Evolutionary conservation across 2,888 invertebrate species (phyloP).

Genomic region (Drosophila formosana): DNA sequence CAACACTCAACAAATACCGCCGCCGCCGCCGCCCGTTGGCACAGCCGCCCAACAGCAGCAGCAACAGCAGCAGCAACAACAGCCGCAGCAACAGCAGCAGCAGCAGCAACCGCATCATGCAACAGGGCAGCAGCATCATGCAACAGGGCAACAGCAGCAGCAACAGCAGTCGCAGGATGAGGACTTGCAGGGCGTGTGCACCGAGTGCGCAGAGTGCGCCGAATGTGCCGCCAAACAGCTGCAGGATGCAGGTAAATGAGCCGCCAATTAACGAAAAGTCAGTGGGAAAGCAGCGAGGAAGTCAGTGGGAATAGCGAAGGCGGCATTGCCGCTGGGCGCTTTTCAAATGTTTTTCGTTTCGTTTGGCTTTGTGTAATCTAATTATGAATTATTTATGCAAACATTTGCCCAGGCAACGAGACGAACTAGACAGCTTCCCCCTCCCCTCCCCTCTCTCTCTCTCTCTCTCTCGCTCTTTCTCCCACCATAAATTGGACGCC

Average conservation of each 20-base stretch:
- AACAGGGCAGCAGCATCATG: conserved; percentile 50
- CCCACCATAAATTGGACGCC: conserved; percentile 50
- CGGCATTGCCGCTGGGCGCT: conserved; percentile 17
- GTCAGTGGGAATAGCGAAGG: neutral
- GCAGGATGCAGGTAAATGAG: conserved; percentile 83
- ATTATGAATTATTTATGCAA: conserved; percentile 78
- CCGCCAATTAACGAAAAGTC: conserved; percentile 49
- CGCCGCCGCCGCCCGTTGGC: conserved; percentile 66
- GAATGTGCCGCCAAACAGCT: conserved; percentile 85
- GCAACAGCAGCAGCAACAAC: conserved; percentile 53
- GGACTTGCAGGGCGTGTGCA: conserved; percentile 83
- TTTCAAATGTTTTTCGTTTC: conserved; percentile 49
- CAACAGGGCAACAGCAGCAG: conserved; percentile 42
- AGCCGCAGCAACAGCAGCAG: conserved; percentile 56
- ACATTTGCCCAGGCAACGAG: conserved; percentile 44
- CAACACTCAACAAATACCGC: conserved; percentile 60
- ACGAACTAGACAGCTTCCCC: conserved; percentile 19
- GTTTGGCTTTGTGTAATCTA: conserved; percentile 72
- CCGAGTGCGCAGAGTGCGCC: conserved; percentile 85
- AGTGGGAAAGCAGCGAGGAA: neutral
- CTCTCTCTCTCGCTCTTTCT: no score
- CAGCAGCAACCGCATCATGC: conserved; percentile 52
- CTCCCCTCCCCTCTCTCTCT: neutral
- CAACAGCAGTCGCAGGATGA: conserved; percentile 75
- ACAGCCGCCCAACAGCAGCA: conserved; percentile 43